These are phyloP conservation scores for chimpanzee (Pan troglodytes) DNA, from an alignment of 2,113 vertebrate genomes.

Conservation along the genomic window NHGRI_mPanTro3-v2.1_pri NC_072401.2:161515001-161515500, in stretches of 20 bases:
- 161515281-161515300: not conserved
- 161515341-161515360: no score
- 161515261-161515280: not conserved
- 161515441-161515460: no score
- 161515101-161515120: not conserved
- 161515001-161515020: not conserved
- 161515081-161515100: not conserved
- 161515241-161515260: not conserved
- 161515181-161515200: not conserved
- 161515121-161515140: rapidly evolving
- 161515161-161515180: not conserved
- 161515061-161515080: not conserved
- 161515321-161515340: no score
- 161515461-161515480: no score
- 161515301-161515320: not conserved
- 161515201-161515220: not conserved
- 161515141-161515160: not conserved
- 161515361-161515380: no score
- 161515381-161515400: no score
- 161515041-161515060: not conserved
- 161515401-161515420: no score
- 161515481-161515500: no score
- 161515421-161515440: no score
- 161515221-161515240: not conserved
- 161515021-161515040: not conserved